These are phyloP conservation scores for Stegodyphus dumicola DNA, from an alignment of 1,140 invertebrate species.

Conservation along the genomic window DNA sequence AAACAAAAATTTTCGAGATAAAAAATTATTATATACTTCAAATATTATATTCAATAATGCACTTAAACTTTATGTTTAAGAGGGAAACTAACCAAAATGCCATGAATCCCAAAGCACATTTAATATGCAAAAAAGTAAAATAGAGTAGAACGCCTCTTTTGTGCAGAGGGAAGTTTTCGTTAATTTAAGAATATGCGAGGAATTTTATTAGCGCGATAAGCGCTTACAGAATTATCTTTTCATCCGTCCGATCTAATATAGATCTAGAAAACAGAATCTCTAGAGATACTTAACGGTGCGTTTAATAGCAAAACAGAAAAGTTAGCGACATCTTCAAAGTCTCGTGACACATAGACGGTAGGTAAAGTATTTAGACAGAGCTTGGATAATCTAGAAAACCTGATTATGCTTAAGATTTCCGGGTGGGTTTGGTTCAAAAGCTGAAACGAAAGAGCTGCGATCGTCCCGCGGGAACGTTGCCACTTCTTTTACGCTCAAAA, in stretches of 20 bases:
- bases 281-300: constrained; percentile 5
- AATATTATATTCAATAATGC: too few species aligned
- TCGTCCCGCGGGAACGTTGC: constrained; percentile 52
- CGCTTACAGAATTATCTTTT: constrained; percentile 31
- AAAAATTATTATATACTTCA: too few species aligned
- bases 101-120: constrained; percentile 15
- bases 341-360: not conserved
- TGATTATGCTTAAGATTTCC: constrained; percentile 7
- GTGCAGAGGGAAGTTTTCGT: not conserved
- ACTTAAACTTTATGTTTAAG: too few species aligned
- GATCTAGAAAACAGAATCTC: not conserved
- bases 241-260: constrained; percentile 31
- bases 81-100: not conserved
- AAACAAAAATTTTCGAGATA: too few species aligned
- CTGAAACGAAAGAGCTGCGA: constrained; percentile 22
- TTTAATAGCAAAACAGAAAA: constrained; percentile 44
- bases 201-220: constrained; percentile 11
- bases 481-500: constrained; percentile 49
- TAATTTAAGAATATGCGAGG: constrained; percentile 7
- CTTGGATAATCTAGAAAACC: constrained; percentile 42
- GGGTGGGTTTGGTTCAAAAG: not conserved
- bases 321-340: not conserved
- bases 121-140: constrained; percentile 28
- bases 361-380: not conserved
- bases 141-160: not conserved